phyloP scores from a whole-genome alignment of 2,888 invertebrate species.

The Hypselothyrea guttata region DNA sequence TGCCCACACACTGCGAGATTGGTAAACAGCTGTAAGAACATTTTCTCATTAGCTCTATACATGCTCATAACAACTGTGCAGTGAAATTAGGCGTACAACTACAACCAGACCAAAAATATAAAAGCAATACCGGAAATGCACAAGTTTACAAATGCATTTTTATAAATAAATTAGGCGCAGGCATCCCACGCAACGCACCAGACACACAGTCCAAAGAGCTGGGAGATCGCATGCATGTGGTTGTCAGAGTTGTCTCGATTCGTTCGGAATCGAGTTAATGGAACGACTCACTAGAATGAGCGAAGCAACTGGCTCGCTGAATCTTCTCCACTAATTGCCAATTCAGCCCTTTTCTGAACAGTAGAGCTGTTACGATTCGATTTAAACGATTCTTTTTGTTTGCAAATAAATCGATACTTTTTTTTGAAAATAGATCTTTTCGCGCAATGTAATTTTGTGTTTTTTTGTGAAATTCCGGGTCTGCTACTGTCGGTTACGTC shows the following conservation, averaged over 20 bases:
- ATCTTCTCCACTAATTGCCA: too few relatives aligned
- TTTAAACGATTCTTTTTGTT: too few relatives aligned
- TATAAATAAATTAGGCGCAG: conserved; percentile 46
- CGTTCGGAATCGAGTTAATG: conserved; percentile 32
- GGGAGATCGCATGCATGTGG: conserved; percentile 16
- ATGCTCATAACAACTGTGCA: conserved; percentile 11
- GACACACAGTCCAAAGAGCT: conserved; percentile 24
- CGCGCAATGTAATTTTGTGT: too few relatives aligned
- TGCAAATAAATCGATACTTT: too few relatives aligned
- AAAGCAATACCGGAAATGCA: conserved; percentile 50
- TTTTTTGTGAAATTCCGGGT: too few relatives aligned
- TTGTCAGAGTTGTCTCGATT: conserved; percentile 29
- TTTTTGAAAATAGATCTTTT: too few relatives aligned
- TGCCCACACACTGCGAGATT: background rate
- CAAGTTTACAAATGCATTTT: conserved; percentile 43
- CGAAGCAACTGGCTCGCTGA: too few relatives aligned
- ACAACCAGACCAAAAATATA: background rate
- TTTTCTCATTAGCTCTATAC: background rate
- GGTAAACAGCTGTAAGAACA: conserved; percentile 4
- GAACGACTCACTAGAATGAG: too few relatives aligned
- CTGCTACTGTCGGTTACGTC: too few relatives aligned
- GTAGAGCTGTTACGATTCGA: too few relatives aligned
- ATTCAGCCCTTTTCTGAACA: too few relatives aligned
- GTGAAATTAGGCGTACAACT: conserved; percentile 14
- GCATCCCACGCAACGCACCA: conserved; percentile 35